Evolutionary conservation across 2,113 vertebrate genomes (phyloP).

Genomic region (Larimichthys polyactis): DNA sequence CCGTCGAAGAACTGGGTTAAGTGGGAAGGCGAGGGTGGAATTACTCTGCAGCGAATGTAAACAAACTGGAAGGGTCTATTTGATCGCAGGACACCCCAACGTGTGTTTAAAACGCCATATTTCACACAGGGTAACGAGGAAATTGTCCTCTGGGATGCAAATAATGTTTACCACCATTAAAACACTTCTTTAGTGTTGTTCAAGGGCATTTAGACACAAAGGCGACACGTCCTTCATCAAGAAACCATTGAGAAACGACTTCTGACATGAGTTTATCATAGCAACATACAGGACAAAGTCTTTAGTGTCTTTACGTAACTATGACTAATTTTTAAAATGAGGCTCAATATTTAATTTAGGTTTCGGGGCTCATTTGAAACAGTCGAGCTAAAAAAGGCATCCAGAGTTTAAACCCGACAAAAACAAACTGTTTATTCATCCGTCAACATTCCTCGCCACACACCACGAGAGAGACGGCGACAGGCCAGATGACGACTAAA

Average conservation of each 20-base stretch:
- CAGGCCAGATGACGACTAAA: background rate
- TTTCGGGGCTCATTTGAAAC: background rate
- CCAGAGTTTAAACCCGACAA: constrained; percentile 18
- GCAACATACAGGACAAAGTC: background rate
- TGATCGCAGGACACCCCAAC: background rate
- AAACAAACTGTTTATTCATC: constrained; percentile 21
- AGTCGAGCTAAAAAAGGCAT: background rate
- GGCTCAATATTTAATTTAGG: background rate
- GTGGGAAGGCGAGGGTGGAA: constrained; percentile 24
- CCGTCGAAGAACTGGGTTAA: constrained; percentile 15
- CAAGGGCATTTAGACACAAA: too few relatives aligned
- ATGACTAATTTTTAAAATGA: background rate
- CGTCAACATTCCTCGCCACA: background rate
- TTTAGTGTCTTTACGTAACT: background rate
- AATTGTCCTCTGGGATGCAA: background rate
- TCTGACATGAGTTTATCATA: background rate
- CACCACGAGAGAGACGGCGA: background rate
- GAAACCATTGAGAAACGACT: background rate
- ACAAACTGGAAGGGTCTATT: constrained; percentile 18
- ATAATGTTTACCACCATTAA: background rate
- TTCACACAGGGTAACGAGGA: constrained; percentile 21
- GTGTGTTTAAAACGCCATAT: constrained; percentile 3
- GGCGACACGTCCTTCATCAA: too few relatives aligned
- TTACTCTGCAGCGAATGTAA: constrained; percentile 26
- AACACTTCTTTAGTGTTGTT: background rate